Base-by-base conservation (phyloP, 1,140 invertebrate genomes). In the Pygmarrhopalites habei region DNA sequence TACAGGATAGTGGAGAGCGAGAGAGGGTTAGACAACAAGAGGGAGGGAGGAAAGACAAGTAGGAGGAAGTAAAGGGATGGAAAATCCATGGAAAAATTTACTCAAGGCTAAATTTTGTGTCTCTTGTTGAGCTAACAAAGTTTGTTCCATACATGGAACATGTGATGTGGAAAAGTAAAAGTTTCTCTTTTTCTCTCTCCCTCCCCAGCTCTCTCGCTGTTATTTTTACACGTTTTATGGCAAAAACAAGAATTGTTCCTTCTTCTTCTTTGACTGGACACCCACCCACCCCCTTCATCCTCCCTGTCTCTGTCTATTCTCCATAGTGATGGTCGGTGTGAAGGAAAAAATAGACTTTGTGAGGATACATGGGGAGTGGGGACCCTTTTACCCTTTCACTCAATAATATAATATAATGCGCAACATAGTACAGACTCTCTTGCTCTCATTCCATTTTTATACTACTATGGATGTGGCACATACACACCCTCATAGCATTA, bases 221-320 rank as follows among this genome's bases (percentile, higher is more conserved):
- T 46, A 46, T 46, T 46, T 46, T 46, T 46, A 46, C 44, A n/a
- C 44, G 44, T 46, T 53, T 53, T 53, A 53, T 53, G 51, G 51
- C 51, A 30, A 53, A 53, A 53, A 53, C 51, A 53, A 53, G 46
- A 49, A 49, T 12, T 19, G 10, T 7, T 49, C 19, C 19, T 10
- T 39, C 10, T 39, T 7, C 17, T 39, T 39, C 35, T 39, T 17
- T 39, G 7, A 17, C 35, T 17, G 35, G 35, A 39, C 35, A 39
- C 10, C 17, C 35, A 39, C 35, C 35, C n/a, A n/a, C n/a, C n/a
- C n/a, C n/a, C n/a, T n/a, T n/a, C n/a, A n/a, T n/a, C n/a, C n/a
- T n/a, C n/a, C n/a, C n/a, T n/a, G n/a, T n/a, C n/a, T n/a, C n/a
- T n/a, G n/a, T n/a, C n/a, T n/a, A n/a, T n/a, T n/a, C n/a, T n/a